These are phyloP conservation scores for Blastomussa wellsi DNA, from an alignment of 92 coral and sea anemone genomes.

Conservation along the genomic window DNA sequence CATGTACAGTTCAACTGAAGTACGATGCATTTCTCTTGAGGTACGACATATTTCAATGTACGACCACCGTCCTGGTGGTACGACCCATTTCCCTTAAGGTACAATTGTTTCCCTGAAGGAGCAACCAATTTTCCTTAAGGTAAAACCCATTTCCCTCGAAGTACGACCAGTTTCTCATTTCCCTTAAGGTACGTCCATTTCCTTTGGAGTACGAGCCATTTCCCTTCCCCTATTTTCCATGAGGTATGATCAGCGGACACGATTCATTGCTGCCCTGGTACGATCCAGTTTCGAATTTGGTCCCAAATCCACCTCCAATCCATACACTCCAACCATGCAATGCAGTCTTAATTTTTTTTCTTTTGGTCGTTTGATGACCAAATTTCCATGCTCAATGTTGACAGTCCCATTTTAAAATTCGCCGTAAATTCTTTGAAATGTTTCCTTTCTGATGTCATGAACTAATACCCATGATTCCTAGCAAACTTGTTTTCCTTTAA, in stretches of 20 bases:
- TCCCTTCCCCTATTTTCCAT: no score
- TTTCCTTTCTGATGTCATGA: not conserved
- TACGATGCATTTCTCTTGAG: not conserved
- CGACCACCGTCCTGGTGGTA: no score
- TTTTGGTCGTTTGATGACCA: not conserved
- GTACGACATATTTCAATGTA: not conserved
- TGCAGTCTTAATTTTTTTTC: conserved; percentile 7
- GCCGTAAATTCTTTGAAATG: not conserved
- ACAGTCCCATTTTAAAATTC: conserved; percentile 15
- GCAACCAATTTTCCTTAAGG: no score
- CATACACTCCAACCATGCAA: conserved; percentile 15
- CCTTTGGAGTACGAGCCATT: not conserved
- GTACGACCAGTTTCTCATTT: not conserved
- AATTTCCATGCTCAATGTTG: not conserved
- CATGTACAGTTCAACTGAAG: not conserved
- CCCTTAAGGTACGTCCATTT: no score
- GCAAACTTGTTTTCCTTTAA: conserved; percentile 8
- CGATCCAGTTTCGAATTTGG: not conserved
- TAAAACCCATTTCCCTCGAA: not conserved
- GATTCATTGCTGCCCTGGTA: not conserved
- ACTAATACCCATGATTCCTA: conserved; percentile 22
- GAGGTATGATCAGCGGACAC: no score
- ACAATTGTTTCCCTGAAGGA: no score
- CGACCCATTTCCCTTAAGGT: not conserved
- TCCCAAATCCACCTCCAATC: not conserved